These are phyloP conservation scores for Idaea aversata DNA, from an alignment of 2,888 invertebrate genomes.

Conservation along the genomic window DNA sequence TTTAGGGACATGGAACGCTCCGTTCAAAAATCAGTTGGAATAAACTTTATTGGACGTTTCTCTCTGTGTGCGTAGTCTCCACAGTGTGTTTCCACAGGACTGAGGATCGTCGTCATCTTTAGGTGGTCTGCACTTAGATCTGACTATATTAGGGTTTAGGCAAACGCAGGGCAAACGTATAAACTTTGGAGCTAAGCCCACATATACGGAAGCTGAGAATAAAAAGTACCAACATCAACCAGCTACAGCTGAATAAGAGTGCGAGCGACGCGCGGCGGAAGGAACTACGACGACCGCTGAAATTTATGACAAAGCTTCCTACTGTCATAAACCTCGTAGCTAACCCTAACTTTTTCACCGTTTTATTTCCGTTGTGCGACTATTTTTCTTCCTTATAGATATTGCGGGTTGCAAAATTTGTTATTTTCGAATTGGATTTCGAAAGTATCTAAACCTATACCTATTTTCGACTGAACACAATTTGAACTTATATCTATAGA, in stretches of 20 bases:
- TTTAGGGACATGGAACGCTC: not conserved
- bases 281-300: constrained; percentile 45
- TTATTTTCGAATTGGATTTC: not conserved
- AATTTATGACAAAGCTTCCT: constrained; percentile 60
- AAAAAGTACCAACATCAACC: constrained; percentile 33
- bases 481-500: not conserved
- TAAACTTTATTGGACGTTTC: too few relatives aligned
- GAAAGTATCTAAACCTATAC: not conserved
- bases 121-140: not conserved
- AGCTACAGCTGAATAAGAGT: constrained; percentile 29
- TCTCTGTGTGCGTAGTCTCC: too few relatives aligned
- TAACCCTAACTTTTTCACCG: constrained; percentile 29
- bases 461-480: not conserved
- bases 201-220: constrained; percentile 29
- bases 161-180: not conserved
- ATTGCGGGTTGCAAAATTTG: constrained; percentile 5
- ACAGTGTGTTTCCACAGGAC: too few relatives aligned
- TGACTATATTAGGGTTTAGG: not conserved
- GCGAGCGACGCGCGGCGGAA: constrained; percentile 52
- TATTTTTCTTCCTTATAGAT: constrained; percentile 16
- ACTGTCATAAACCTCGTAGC: constrained; percentile 39
- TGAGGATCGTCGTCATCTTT: not conserved
- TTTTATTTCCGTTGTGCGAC: constrained; percentile 24
- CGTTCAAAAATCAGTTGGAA: not conserved
- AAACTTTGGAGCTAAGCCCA: constrained; percentile 2